Percentiles rank a stretch among this genome's conserved stretches.
Conservation (phyloP, 2,113 vertebrate genomes). For the Pluvialis apricaria region DNA sequence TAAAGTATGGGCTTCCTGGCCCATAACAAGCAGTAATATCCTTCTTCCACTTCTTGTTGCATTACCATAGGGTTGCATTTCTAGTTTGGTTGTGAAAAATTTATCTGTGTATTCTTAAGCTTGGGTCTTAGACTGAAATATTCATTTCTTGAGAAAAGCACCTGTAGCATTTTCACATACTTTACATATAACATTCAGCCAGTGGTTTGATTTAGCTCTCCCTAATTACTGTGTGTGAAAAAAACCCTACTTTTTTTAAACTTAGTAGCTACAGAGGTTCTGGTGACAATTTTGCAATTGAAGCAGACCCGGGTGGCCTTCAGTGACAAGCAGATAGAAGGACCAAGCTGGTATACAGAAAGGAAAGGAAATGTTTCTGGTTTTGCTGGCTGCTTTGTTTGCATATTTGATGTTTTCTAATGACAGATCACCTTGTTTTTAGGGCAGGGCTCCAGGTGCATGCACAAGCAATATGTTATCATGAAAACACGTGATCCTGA, state of each 20-base stretch:
- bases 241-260: not conserved
- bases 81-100: not conserved
- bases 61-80: not conserved
- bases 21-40: not conserved
- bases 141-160: not conserved
- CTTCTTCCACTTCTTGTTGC: not conserved
- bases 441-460: not conserved
- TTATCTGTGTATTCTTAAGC: not conserved
- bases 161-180: not conserved
- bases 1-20: not conserved
- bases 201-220: not conserved
- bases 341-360: not conserved
- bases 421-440: not conserved
- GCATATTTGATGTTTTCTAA: not conserved
- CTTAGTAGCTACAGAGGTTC: not conserved
- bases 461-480: not conserved
- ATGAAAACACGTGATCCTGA: not conserved
- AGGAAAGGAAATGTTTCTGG: not conserved
- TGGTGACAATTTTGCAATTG: not conserved
- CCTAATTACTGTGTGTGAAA: not conserved
- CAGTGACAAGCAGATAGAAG: not conserved
- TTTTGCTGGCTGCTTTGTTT: not conserved
- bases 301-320: not conserved
- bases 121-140: not conserved
- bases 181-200: not conserved